Base-by-base conservation (phyloP, 2,888 invertebrate genomes). In the Acanthopleura granulata region DNA sequence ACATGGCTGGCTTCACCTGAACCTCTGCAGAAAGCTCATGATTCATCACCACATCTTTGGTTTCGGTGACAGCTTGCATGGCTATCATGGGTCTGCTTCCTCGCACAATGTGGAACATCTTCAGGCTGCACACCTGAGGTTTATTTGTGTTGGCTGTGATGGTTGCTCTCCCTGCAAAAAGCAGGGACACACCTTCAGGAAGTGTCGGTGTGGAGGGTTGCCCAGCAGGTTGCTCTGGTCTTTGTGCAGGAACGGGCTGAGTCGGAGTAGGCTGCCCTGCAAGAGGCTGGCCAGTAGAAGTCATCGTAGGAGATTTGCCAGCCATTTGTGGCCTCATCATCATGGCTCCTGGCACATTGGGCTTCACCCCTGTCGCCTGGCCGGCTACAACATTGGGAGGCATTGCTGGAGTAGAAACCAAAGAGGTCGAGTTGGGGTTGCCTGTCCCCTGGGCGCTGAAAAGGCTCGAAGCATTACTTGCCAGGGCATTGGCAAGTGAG, bases 311-410 rank as follows among this genome's bases (percentile, higher is more conserved):
- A 16, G 29, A 27, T 16, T 18, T 22, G 1, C 29, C 29, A 27
- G 66, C 22, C 25, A 27, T 66, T 18, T 22, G n/a, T 57, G 18
- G 57, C 4, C n/a, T 18, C 3, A 6, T 18, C 12, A n/a, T 12
- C 18, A 22, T n/a, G 18, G 22, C 3, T 1, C 3, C 57, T 57
- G 57, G 57, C n/a, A 57, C 22, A 22, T 18, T 57, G 6, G 66
- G 66, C 6, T 25, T 22, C 16, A 27, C 27, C 11, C 49, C 61
- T 30, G 75, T 69, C 6, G 77, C 62, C n/a, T 78, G 80, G n/a
- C 77, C 77, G 16, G 80, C 77, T 0, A 82, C 78, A 49, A 79
- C 81, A 75, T 83, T 83, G 1, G 82, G 80, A 14, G 82, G 82
- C 81, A 83, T 80, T 72, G 80, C 77, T 14, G 76, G 62, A 15